Evolutionary conservation across 2,888 invertebrate species (phyloP), one percentile per base, ranked within the genome.

Genomic region (Lasioglossum villosulum): DNA sequence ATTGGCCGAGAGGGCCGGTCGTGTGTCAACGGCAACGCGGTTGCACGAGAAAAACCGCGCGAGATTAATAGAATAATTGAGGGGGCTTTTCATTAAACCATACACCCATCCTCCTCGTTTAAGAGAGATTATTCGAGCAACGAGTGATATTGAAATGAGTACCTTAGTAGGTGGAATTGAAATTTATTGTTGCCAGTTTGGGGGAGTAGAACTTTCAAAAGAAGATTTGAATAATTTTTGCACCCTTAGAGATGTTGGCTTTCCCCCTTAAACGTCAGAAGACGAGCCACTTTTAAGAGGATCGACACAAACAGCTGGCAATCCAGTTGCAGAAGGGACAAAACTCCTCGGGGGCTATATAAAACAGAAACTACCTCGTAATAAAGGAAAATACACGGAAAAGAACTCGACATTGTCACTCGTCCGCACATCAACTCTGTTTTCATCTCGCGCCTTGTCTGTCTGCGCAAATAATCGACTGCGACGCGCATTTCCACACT

Each of bases 21-120:
- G 30, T 30, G 63, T 63, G 63, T 63, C 63, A 63, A 16, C 63
- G 23, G 16, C 10, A 34, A 19, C 45, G 14, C 42, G 27, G 59
- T 77, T 74, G 52, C 23, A 66, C 30, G 19, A 8, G 34, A 63
- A 63, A 63, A 30, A 63, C 16, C 30, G 19, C 16, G 30, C 63
- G 30, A 30, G 63, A 63, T 63, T 63, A 63, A 63, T 63, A 63
- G 63, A 63, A 63, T 63, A 63, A 63, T 63, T 63, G 63, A 63
- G 63, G 63, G 6, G 63, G 19, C 8, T 63, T 63, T 63, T 30
- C 63, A 30, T 63, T 30, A 63, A 63, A 63, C 63, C 8, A 23
- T 8, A 0, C 2, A n/a, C 52, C n/a, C 56, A 56, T 12, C 12
- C 12, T n/a, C 56, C 56, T 12, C 56, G 4, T n/a, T n/a, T 23